A percentile compares a stretch with the other conserved stretches of the same genome.
These are phyloP conservation scores for Aelia acuminata DNA, from an alignment of 2,888 invertebrate species.

Conservation along the genomic window DNA sequence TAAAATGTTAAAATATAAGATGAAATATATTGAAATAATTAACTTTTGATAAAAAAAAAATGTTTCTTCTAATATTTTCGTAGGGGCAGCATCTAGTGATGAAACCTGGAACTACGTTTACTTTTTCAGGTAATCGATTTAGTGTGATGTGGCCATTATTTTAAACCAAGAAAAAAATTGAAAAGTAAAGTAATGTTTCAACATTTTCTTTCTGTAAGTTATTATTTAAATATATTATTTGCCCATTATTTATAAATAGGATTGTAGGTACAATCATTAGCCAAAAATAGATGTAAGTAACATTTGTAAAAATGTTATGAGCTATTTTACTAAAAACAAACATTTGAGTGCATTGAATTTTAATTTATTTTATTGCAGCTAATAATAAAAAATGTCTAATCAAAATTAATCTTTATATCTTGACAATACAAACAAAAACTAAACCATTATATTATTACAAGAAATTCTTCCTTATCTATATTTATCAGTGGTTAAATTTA, in stretches of 20 bases:
- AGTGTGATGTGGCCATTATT: background rate
- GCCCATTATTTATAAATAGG: no score
- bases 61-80: background rate
- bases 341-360: background rate
- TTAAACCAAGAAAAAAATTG: background rate
- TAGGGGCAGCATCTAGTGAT: slow-evolving; percentile 45
- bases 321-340: background rate
- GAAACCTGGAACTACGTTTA: slow-evolving; percentile 20
- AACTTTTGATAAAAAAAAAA: background rate
- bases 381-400: no score
- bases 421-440: no score
- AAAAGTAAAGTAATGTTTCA: background rate
- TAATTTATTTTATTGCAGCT: no score
- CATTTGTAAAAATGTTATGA: background rate
- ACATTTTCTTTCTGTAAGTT: background rate
- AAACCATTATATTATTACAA: no score
- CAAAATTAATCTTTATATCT: no score
- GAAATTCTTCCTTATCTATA: no score
- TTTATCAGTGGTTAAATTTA: no score
- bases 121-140: slow-evolving; percentile 26
- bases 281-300: background rate
- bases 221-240: background rate
- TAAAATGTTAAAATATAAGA: no score
- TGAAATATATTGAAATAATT: background rate
- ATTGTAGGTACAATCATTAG: no score